Evolutionary conservation across 1,140 invertebrate genomes (phyloP).

Genomic region (Pachyrhynchus sulphureomaculatus): DNA sequence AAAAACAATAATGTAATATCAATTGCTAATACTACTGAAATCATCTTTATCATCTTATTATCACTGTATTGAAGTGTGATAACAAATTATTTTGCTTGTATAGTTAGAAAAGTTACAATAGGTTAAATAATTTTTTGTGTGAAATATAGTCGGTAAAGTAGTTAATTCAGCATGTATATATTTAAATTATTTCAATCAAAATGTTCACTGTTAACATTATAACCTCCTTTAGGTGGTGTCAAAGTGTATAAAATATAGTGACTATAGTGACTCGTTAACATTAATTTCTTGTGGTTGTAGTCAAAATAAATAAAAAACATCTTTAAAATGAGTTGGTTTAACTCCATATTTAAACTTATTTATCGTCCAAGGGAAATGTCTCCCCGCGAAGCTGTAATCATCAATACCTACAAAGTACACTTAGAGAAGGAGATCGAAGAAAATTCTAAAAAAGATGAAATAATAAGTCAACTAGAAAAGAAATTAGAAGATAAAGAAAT

Average conservation of each 20-base stretch:
- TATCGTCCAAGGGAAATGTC: conserved; percentile 39
- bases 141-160: no score
- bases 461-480: conserved; percentile 67
- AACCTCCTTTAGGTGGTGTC: neutral
- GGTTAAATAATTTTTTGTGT: no score
- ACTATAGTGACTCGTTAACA: neutral
- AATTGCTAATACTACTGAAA: no score
- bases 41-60: no score
- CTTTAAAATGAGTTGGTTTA: conserved; percentile 48
- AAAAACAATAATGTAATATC: no score
- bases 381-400: conserved; percentile 52
- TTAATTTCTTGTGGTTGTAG: no score
- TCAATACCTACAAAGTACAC: conserved; percentile 58
- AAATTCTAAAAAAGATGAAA: conserved; percentile 65
- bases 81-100: no score
- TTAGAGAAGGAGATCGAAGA: conserved; percentile 70
- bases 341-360: conserved; percentile 41
- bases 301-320: no score
- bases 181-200: neutral
- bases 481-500: conserved; percentile 68
- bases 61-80: no score
- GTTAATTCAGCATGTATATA: no score
- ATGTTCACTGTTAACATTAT: neutral
- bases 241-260: neutral
- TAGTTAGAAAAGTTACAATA: no score